A percentile compares a stretch with the other conserved stretches of the same genome.
phyloP scores from a whole-genome alignment of 2,113 vertebrate genomes.

The Gobiocypris rarus region DNA sequence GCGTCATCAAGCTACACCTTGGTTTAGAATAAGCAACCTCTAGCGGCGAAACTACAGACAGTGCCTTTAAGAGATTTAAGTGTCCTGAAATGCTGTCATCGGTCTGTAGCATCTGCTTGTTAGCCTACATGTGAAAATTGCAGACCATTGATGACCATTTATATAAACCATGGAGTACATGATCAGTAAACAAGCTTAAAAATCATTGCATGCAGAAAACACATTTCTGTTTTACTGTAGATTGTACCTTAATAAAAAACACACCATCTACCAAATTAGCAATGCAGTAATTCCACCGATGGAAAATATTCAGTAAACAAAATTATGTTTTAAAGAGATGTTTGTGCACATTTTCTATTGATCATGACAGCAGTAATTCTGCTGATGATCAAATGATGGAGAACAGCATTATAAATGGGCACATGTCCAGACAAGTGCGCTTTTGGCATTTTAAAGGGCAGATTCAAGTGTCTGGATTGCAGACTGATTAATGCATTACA shows the following conservation, averaged over 20 bases:
- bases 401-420: not conserved
- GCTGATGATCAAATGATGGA: slow-evolving; percentile 2
- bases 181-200: too few species aligned
- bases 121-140: too few species aligned
- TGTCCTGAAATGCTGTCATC: too few species aligned
- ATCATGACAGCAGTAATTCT: slow-evolving; percentile 7
- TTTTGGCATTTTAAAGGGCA: not conserved
- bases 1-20: too few species aligned
- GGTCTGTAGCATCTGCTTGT: too few species aligned
- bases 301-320: not conserved
- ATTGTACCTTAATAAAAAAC: not conserved
- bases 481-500: not conserved
- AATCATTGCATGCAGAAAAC: not conserved
- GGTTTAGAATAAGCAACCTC: too few species aligned
- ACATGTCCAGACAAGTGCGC: not conserved
- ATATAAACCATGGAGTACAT: too few species aligned
- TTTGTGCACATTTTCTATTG: slow-evolving; percentile 9
- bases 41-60: too few species aligned
- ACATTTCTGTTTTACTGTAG: not conserved
- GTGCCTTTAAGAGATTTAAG: too few species aligned
- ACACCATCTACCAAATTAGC: not conserved
- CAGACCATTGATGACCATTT: too few species aligned
- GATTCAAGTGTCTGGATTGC: not conserved
- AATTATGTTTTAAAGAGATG: not conserved
- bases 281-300: not conserved